Conservation (phyloP, 2,888 invertebrate genomes). For the Phyllotreta striolata region DNA sequence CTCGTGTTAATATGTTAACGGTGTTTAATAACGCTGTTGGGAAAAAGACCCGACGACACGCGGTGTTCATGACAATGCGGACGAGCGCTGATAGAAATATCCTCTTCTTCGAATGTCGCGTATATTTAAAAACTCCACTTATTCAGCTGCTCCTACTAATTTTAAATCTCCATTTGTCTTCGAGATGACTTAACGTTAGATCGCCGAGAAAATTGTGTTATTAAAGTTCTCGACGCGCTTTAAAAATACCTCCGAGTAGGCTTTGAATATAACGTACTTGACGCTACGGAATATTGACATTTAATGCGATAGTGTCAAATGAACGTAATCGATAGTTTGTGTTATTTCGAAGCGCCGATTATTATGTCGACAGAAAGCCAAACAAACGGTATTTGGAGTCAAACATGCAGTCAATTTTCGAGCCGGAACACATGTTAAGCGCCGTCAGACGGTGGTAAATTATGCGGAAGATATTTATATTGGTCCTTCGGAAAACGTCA, state of each 20-base stretch:
- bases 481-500: conserved; percentile 21
- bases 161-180: conserved; percentile 34
- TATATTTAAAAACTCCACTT: conserved; percentile 30
- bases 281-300: too few relatives aligned
- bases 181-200: conserved; percentile 21
- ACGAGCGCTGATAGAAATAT: conserved; percentile 33
- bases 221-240: neutral
- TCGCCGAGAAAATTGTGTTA: conserved; percentile 9
- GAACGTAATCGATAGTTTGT: too few relatives aligned
- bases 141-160: conserved; percentile 31
- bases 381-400: conserved; percentile 13
- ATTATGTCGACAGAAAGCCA: neutral
- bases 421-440: conserved; percentile 39
- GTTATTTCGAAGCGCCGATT: neutral
- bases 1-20: conserved; percentile 32
- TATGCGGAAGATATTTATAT: conserved; percentile 35
- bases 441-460: conserved; percentile 30
- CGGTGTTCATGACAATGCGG: conserved; percentile 23
- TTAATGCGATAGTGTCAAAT: too few relatives aligned
- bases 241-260: too few relatives aligned
- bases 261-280: too few relatives aligned
- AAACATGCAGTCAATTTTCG: conserved; percentile 34
- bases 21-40: conserved; percentile 34
- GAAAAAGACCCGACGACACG: conserved; percentile 28
- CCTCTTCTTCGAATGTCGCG: conserved; percentile 30